These are phyloP conservation scores for Sebastes diploproa DNA, from an alignment of 2,797 vertebrate species.

Conservation along the genomic window DNA sequence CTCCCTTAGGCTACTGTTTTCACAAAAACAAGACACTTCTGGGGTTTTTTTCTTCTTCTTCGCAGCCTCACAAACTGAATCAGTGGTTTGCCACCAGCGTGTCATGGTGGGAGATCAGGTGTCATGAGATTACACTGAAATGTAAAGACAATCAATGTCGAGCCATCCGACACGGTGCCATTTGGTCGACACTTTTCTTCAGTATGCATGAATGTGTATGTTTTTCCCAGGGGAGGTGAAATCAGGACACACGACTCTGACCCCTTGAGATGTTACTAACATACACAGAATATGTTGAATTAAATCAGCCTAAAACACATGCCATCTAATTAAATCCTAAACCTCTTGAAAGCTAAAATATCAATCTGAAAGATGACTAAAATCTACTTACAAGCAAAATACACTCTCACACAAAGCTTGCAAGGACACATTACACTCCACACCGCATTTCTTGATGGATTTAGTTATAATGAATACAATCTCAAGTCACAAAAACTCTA, in stretches of 20 bases:
- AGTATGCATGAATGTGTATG: background rate
- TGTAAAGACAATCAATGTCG: conserved; percentile 49
- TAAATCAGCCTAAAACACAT: background rate
- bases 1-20: conserved; percentile 55
- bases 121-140: conserved; percentile 48
- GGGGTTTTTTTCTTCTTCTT: background rate
- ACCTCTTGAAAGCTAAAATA: background rate
- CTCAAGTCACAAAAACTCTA: conserved; percentile 24
- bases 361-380: background rate
- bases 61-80: conserved; percentile 27
- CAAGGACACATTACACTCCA: background rate
- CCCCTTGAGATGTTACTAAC: background rate
- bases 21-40: conserved; percentile 64
- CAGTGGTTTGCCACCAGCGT: conserved; percentile 14
- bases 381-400: background rate
- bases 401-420: background rate
- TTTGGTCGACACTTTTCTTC: conserved; percentile 43
- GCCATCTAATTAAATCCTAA: background rate
- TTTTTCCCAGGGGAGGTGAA: conserved; percentile 1
- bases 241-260: background rate
- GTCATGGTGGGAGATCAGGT: conserved; percentile 30
- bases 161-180: conserved; percentile 46
- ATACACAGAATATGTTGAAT: background rate
- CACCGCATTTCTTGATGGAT: background rate
- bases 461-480: background rate